Base-by-base conservation (phyloP, 2,888 invertebrate species). In the Chrysolina haemoptera region DNA sequence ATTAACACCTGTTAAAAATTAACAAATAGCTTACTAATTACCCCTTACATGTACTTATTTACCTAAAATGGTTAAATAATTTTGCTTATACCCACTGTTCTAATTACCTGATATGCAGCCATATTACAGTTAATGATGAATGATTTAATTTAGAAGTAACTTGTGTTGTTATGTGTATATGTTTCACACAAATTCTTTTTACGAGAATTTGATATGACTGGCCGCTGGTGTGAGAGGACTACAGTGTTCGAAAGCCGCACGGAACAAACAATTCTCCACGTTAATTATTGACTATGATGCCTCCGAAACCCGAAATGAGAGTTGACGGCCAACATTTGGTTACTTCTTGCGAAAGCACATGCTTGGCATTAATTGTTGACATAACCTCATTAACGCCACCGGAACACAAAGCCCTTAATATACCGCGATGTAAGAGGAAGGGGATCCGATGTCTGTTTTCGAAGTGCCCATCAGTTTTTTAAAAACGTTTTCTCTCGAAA, bases 341-440 rank as follows among this genome's bases (percentile, higher is more conserved):
- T 83, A 81, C 83, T 83, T 83, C 83, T 83, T 83, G 83, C 80
- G 79, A 75, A 69, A 75, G 81, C 82, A 84, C 83, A 82, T 83
- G 82, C 83, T 84, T 82, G 82, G 79, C 83, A 78, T 82, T 84
- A 85, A 85, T 85, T 84, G 84, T 80, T 83, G 83, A 82, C 83
- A 81, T 85, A 85, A 85, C 83, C 79, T 78, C 79, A 83, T 85
- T 85, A 85, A 81, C 82, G 82, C 80, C 80, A 76, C 77, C 78
- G 78, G 78, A 80, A 82, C 78, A 72, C 77, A 75, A 78, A 78
- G 81, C 78, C 77, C 76, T 81, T 79, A 82, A 82, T 82, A 79
- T 76, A 74, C 72, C 69, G 75, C 79, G 82, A 81, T 81, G 80
- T 79, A 76, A 78, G 76, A 71, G 76, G 68, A 68, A 50, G 71